phyloP scores from a whole-genome alignment of 2,113 vertebrate genomes.

The Bucco capensis region DNA sequence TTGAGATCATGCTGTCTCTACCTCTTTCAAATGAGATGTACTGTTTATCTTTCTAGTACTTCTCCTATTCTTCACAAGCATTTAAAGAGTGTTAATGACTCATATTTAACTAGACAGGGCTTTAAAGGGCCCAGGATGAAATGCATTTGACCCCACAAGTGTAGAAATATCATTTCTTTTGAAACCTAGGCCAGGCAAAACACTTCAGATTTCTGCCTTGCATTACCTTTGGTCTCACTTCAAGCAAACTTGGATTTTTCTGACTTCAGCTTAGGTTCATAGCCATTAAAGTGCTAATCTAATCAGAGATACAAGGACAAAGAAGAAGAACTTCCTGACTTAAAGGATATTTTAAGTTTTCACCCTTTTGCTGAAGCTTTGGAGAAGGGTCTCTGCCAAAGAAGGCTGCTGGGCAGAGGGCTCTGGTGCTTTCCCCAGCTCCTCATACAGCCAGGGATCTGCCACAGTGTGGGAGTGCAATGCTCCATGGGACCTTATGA shows the following conservation, averaged over 20 bases:
- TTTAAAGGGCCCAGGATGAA: neutral
- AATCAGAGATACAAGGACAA: neutral
- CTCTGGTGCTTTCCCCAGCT: neutral
- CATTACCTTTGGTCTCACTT: neutral
- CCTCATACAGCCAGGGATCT: neutral
- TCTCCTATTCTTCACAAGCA: neutral
- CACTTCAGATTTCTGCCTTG: neutral
- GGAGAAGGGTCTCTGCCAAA: neutral
- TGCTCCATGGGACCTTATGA: neutral
- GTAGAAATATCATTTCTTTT: neutral
- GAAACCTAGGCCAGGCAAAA: neutral
- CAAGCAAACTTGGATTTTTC: neutral
- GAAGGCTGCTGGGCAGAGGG: neutral
- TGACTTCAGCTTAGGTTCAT: neutral
- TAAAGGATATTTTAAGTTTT: neutral
- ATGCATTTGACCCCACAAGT: neutral
- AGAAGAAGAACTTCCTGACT: neutral
- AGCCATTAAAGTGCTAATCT: neutral
- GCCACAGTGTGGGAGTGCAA: fast-evolving
- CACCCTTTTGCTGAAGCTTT: neutral
- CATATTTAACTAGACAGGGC: neutral
- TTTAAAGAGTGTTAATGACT: neutral
- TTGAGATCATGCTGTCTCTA: neutral
- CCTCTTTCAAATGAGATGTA: neutral
- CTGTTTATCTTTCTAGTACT: neutral